Evolutionary conservation across 2,797 vertebrate genomes (phyloP).

Genomic region (Graptemys geographica): DNA sequence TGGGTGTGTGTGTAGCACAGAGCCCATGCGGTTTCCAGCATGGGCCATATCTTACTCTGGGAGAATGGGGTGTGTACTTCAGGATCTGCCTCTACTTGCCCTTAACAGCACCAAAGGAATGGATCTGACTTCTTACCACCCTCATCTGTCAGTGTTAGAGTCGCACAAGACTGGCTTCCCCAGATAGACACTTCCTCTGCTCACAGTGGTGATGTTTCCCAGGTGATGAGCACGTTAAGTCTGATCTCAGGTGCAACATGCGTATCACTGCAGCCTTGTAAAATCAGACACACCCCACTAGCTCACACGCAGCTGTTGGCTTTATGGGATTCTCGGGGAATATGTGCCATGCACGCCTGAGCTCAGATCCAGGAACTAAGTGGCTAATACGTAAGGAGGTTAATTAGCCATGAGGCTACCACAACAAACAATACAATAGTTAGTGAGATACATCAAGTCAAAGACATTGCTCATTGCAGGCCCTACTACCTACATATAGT

Average conservation of each 20-base stretch:
- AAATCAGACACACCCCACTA: rapidly evolving
- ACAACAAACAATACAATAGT: background rate
- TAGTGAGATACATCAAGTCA: background rate
- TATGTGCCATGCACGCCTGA: rapidly evolving
- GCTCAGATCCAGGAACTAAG: background rate
- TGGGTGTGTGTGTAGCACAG: background rate
- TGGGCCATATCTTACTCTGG: background rate
- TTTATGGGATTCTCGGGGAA: background rate
- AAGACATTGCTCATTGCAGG: background rate
- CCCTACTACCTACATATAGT: background rate
- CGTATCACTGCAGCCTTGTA: background rate
- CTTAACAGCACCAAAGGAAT: background rate
- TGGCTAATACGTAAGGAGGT: rapidly evolving
- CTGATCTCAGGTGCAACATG: rapidly evolving
- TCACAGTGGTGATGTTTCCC: rapidly evolving
- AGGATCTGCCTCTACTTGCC: background rate
- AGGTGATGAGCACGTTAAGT: rapidly evolving
- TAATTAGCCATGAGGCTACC: background rate
- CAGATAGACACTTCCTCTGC: background rate
- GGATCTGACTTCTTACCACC: background rate
- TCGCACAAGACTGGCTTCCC: background rate
- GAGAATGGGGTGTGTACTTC: background rate
- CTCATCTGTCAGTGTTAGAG: background rate
- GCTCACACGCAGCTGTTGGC: background rate
- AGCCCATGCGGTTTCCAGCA: background rate